These are phyloP conservation scores for Nicator chloris DNA, from an alignment of 2,113 vertebrate species.

Conservation along the genomic window DNA sequence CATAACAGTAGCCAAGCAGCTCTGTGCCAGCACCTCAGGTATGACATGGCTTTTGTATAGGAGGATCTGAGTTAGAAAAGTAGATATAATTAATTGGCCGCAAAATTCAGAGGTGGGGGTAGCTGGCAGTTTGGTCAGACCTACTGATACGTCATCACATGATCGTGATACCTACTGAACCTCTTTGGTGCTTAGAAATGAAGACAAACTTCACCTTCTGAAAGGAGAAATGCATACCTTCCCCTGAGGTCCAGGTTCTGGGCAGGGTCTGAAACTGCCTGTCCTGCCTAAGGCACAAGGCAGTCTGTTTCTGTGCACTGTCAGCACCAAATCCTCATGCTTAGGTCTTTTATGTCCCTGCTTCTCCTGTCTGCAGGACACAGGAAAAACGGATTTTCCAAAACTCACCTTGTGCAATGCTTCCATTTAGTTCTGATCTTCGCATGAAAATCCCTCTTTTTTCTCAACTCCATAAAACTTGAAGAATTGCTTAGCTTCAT, in stretches of 20 bases:
- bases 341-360: neutral
- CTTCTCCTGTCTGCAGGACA: neutral
- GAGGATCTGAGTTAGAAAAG: neutral
- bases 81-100: neutral
- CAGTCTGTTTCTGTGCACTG: neutral
- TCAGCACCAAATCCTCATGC: neutral
- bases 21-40: neutral
- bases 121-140: neutral
- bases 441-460: neutral
- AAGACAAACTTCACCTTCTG: neutral
- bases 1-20: neutral
- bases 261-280: neutral
- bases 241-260: neutral
- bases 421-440: neutral
- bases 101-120: neutral
- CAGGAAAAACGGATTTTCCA: neutral
- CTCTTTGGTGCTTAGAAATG: neutral
- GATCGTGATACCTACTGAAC: neutral
- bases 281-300: neutral
- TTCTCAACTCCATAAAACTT: neutral
- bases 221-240: neutral
- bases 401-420: neutral
- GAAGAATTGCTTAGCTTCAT: neutral
- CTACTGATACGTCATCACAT: neutral
- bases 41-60: neutral